Evolutionary conservation across 2,797 vertebrate species (phyloP).

Genomic region (Poeciliopsis presidionis): DNA sequence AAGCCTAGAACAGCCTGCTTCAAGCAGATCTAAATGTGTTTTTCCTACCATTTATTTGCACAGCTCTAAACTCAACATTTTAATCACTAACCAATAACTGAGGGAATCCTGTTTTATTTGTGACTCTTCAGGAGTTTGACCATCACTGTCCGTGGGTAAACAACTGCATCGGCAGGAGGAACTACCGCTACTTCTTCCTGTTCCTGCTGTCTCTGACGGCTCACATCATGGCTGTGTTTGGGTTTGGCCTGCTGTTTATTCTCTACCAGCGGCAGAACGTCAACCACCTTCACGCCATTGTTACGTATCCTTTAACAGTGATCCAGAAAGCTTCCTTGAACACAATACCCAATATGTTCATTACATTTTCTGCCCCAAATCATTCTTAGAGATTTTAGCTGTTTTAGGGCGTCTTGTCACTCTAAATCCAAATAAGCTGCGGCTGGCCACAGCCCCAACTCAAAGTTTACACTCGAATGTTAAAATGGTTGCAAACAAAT

Average conservation of each 20-base stretch:
- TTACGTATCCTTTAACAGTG: constrained; percentile 91
- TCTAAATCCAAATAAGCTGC: no score
- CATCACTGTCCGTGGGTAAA: constrained; percentile 99
- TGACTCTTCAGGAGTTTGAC: constrained; percentile 90
- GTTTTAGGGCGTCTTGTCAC: no score
- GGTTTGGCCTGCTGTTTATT: constrained; percentile 93
- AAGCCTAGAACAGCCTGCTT: neutral
- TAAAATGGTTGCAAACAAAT: no score
- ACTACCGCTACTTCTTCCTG: constrained; percentile 99
- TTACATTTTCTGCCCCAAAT: no score
- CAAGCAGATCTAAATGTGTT: neutral
- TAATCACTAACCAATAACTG: neutral
- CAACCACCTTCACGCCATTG: constrained; percentile 87
- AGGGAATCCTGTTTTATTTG: neutral
- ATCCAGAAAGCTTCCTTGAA: no score
- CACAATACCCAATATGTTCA: no score
- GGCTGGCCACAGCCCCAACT: no score
- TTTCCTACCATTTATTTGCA: neutral
- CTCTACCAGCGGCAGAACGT: constrained; percentile 91
- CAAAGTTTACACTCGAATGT: no score
- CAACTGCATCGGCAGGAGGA: constrained; percentile 96
- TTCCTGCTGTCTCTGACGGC: constrained; percentile 94
- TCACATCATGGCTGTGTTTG: constrained; percentile 96
- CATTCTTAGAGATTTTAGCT: no score
- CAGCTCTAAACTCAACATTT: neutral